phyloP scores from a whole-genome alignment of 2,888 invertebrate genomes.

The Morinoia aosen region DNA sequence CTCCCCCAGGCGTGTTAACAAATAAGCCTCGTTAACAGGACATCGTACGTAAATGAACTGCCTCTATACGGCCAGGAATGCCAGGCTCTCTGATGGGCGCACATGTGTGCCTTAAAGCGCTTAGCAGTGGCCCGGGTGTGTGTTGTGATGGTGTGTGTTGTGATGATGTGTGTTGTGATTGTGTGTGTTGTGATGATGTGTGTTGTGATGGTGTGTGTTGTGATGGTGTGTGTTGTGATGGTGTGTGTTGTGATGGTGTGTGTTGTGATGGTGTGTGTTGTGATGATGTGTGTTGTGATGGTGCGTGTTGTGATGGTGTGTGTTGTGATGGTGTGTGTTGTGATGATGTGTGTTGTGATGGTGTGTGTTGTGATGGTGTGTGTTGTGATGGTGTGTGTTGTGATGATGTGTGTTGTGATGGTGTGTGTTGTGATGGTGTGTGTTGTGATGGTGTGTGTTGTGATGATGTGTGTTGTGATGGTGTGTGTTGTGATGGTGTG shows the following conservation, averaged over 20 bases:
- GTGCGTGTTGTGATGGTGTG: no score
- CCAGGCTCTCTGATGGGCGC: not conserved
- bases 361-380: no score
- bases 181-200: no score
- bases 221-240: not conserved
- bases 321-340: no score
- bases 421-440: no score
- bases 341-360: not conserved
- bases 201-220: no score
- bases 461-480: not conserved
- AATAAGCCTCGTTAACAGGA: not conserved
- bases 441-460: no score
- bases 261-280: no score
- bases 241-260: no score
- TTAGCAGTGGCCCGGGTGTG: not conserved
- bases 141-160: not conserved
- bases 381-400: no score
- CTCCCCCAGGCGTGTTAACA: slow-evolving; percentile 15
- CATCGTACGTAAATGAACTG: not conserved
- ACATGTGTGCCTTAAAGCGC: not conserved
- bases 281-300: not conserved
- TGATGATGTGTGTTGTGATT: not conserved
- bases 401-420: not conserved
- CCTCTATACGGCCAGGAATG: not conserved
- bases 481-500: no score